Evolutionary conservation across 1,140 invertebrate species (phyloP).

Genomic region (Muscidifurax raptorellus): DNA sequence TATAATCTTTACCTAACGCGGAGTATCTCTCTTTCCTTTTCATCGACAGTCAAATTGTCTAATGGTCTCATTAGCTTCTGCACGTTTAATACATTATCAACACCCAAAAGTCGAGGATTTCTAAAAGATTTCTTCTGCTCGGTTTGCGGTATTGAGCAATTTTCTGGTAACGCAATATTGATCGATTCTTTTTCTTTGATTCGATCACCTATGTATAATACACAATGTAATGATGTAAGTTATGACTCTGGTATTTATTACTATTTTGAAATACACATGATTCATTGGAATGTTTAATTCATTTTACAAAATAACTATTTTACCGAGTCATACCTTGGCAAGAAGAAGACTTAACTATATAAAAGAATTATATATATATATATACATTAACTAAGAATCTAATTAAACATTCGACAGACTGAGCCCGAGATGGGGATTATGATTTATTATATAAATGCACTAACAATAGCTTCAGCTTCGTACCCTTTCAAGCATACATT

Average conservation of each 20-base stretch:
- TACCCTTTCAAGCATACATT: conserved; percentile 35
- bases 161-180: conserved; percentile 53
- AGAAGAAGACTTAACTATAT: not conserved
- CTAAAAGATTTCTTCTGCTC: conserved; percentile 56
- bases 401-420: conserved; percentile 31
- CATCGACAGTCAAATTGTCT: conserved; percentile 58
- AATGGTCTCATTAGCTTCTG: conserved; percentile 43
- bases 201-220: conserved; percentile 50
- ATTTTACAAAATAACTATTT: not conserved
- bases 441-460: not conserved
- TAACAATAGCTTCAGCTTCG: conserved; percentile 1
- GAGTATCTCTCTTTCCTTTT: conserved; percentile 62
- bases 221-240: conserved; percentile 11
- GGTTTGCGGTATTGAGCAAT: conserved; percentile 61
- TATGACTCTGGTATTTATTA: not conserved
- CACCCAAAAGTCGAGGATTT: conserved; percentile 55
- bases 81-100: not conserved
- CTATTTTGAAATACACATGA: not conserved
- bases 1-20: conserved; percentile 54
- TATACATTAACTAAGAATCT: conserved; percentile 16
- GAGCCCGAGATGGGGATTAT: not conserved
- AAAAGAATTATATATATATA: not conserved
- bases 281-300: not conserved
- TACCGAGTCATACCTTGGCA: not conserved
- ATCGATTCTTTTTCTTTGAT: conserved; percentile 32